Evolutionary conservation across 2,113 vertebrate species (phyloP).

Genomic region (Mola mola): DNA sequence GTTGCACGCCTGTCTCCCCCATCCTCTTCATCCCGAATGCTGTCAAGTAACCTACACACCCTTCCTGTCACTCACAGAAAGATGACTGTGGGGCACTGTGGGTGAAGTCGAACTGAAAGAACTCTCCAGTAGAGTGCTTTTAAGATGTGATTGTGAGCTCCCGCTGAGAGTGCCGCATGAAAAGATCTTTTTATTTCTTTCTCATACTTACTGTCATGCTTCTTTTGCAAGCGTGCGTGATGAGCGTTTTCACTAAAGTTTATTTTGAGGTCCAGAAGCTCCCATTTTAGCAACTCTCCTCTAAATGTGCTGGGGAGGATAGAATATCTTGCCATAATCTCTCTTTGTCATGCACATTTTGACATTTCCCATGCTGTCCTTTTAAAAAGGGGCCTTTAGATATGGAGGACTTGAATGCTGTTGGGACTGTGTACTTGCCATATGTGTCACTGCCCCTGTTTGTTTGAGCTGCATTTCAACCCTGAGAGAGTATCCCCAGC

Average conservation of each 20-base stretch:
- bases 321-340: slow-evolving; percentile 23
- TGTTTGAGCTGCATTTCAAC: slow-evolving; percentile 17
- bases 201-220: slow-evolving; percentile 46
- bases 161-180: slow-evolving; percentile 39
- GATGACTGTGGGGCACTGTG: slow-evolving; percentile 19
- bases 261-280: slow-evolving; percentile 36
- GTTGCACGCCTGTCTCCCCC: not conserved
- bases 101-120: slow-evolving; percentile 32
- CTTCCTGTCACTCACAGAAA: slow-evolving; percentile 6
- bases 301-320: slow-evolving; percentile 25
- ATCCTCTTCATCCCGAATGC: not conserved
- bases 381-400: not conserved
- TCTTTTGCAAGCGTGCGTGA: slow-evolving; percentile 42
- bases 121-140: slow-evolving; percentile 38
- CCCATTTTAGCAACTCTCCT: slow-evolving; percentile 46
- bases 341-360: slow-evolving; percentile 47
- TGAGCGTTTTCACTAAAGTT: slow-evolving; percentile 50
- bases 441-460: slow-evolving; percentile 2
- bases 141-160: slow-evolving; percentile 36
- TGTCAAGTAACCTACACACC: not conserved
- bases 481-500: not conserved
- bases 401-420: slow-evolving; percentile 9
- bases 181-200: slow-evolving; percentile 43
- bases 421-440: slow-evolving; percentile 10
- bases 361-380: slow-evolving; percentile 41